Conservation (phyloP, 2,113 vertebrate genomes). For the Dipodomys spectabilis region DNA sequence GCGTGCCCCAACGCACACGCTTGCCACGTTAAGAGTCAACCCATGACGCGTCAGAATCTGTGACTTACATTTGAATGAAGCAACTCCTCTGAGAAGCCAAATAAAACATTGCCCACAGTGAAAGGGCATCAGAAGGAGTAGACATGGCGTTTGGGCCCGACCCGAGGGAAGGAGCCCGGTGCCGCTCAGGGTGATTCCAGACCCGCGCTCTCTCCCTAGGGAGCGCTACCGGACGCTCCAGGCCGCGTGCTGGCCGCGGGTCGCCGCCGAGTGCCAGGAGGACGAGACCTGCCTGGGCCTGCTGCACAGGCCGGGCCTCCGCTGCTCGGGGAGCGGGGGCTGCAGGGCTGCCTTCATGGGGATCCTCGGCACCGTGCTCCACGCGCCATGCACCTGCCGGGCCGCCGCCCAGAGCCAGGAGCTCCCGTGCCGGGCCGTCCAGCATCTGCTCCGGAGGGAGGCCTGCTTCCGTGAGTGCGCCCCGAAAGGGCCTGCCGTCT, state of each 20-base stretch:
- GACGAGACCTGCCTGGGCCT: constrained; percentile 86
- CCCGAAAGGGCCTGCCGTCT: background rate
- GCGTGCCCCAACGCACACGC: background rate
- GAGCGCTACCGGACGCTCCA: constrained; percentile 84
- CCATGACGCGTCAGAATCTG: background rate
- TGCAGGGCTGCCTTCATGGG: constrained; percentile 92
- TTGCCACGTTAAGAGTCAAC: background rate
- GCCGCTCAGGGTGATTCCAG: background rate
- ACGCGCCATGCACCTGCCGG: constrained; percentile 89
- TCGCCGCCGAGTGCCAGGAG: constrained; percentile 81
- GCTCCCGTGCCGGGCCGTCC: constrained; percentile 86
- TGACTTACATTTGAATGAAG: background rate
- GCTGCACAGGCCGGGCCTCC: constrained; percentile 82
- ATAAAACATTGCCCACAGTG: no score
- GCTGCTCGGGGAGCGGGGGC: constrained; percentile 85
- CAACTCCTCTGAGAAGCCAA: background rate
- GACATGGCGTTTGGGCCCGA: no score
- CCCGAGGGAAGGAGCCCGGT: no score
- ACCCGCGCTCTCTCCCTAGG: constrained; percentile 78
- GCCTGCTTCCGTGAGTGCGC: constrained; percentile 89
- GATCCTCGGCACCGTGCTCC: constrained; percentile 89
- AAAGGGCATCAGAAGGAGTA: no score
- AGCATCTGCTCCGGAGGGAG: constrained; percentile 90
- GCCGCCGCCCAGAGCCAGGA: constrained; percentile 76
- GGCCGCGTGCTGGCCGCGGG: constrained; percentile 89